Percentiles rank a stretch among this genome's conserved stretches.
These are phyloP conservation scores for Lasiurus cinereus DNA, from an alignment of 2,113 vertebrate genomes.

Conservation along the genomic window DNA sequence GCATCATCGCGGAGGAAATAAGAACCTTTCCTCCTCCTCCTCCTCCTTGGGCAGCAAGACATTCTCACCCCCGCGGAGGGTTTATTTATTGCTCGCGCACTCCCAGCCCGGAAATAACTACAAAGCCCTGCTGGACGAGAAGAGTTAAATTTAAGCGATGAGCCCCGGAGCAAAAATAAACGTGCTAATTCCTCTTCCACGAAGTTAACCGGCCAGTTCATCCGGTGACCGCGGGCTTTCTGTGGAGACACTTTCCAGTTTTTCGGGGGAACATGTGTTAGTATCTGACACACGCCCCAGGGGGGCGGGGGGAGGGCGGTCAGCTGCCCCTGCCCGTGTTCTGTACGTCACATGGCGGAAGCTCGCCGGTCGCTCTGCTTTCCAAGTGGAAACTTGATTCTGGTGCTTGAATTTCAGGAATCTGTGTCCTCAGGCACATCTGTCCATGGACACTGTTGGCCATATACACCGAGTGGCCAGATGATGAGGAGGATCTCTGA, in stretches of 20 bases:
- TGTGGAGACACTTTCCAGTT: not conserved
- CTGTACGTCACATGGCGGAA: not conserved
- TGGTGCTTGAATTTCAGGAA: constrained; percentile 26
- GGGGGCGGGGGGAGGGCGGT: not conserved
- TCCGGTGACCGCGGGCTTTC: not conserved
- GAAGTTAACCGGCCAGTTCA: not conserved
- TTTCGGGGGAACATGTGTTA: not conserved
- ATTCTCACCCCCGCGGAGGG: not conserved
- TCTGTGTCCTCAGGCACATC: not conserved
- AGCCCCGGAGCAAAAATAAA: not conserved
- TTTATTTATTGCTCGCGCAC: not conserved
- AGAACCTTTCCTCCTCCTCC: not conserved
- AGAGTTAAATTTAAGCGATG: constrained; percentile 16
- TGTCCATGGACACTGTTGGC: not conserved
- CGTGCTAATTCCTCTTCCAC: constrained; percentile 1
- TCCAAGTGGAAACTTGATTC: not conserved
- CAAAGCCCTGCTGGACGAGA: not conserved
- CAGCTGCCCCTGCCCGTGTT: not conserved
- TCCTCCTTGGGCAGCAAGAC: not conserved
- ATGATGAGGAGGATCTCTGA: no score
- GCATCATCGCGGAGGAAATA: not conserved
- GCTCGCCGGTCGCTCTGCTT: not conserved
- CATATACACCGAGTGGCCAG: no score
- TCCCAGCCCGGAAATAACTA: not conserved
- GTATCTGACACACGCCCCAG: not conserved